Base-by-base conservation (phyloP, 2,113 vertebrate genomes). In the Pollimyrus isidori region DNA sequence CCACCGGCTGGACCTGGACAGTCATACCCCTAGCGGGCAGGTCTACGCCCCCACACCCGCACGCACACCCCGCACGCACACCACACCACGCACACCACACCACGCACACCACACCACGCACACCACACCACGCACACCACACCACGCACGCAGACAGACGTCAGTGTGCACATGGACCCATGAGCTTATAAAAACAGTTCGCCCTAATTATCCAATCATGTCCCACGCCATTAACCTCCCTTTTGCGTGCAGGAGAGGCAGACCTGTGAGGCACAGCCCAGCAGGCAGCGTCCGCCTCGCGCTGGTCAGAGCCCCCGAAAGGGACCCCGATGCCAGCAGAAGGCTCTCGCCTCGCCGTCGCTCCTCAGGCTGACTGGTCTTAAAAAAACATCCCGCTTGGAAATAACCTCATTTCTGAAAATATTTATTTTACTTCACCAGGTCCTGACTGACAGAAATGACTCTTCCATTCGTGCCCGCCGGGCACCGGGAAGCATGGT, bases 1-100 rank as follows among this genome's bases (percentile, higher is more conserved):
- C 92, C 90, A 91, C 88, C 49, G 92, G 89, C 90, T 88, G 42
- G 84, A 21, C 87, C 46, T 90, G 90, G 89, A 23, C 58, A 80
- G 52, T 73, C 91, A 13, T 58, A 87, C 35, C 35, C 35, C 35
- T 35, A 35, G 35, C 92, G 90, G 88, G 82, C 87, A 89, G 88
- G 23, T 88, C 42, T 9, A 80, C 0, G 83, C 45, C 58, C 9
- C 5, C 65, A 2, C 87, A 45, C 73, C 45, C 5, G 0, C 45
- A 17, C 46, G 3, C 87, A 88, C 48, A 19, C 52, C 48, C n/a
- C n/a, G n/a, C n/a, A n/a, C n/a, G n/a, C n/a, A n/a, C n/a, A n/a
- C n/a, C 46, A 88, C 3, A 42, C 35, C 30, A 48, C 46, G 9
- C 46, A 9, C 46, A n/a, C n/a, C 46, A 88, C 3, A 42, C 35